Conservation (phyloP, 2,888 invertebrate species). For the Melanargia galathea region DNA sequence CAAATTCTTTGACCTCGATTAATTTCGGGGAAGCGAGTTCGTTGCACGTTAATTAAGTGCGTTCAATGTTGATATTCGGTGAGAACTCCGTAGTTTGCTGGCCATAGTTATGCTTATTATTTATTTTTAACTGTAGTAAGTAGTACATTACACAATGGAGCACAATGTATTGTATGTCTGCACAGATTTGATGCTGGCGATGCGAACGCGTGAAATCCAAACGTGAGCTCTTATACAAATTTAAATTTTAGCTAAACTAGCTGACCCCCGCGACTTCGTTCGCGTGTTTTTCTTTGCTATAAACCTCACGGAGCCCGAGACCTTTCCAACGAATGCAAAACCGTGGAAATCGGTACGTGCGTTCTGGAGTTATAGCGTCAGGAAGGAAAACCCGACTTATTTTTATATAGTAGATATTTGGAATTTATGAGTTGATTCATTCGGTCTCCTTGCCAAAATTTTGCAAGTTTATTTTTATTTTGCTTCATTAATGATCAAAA, state of each 20-base stretch:
- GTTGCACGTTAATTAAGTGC: constrained; percentile 72
- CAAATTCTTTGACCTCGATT: constrained; percentile 79
- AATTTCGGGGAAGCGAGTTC: constrained; percentile 76
- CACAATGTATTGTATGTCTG: background rate
- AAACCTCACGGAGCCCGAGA: no score
- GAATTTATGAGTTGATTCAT: constrained; percentile 15
- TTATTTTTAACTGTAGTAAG: background rate
- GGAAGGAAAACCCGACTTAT: no score
- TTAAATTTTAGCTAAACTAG: background rate
- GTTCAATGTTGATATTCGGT: constrained; percentile 74
- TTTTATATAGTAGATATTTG: no score
- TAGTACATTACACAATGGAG: no score
- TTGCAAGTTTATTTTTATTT: constrained; percentile 17
- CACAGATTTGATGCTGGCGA: background rate
- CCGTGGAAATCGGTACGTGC: no score
- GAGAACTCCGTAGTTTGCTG: constrained; percentile 56
- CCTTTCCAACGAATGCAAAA: no score
- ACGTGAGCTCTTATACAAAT: background rate
- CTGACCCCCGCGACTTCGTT: no score
- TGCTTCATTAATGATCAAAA: constrained; percentile 18
- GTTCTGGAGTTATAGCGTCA: no score
- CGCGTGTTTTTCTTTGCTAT: no score
- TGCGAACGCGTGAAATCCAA: background rate
- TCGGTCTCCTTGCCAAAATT: constrained; percentile 18
- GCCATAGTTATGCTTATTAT: background rate